Base-by-base conservation (phyloP, 2,113 vertebrate species). In the Kobus ellipsiprymnus region DNA sequence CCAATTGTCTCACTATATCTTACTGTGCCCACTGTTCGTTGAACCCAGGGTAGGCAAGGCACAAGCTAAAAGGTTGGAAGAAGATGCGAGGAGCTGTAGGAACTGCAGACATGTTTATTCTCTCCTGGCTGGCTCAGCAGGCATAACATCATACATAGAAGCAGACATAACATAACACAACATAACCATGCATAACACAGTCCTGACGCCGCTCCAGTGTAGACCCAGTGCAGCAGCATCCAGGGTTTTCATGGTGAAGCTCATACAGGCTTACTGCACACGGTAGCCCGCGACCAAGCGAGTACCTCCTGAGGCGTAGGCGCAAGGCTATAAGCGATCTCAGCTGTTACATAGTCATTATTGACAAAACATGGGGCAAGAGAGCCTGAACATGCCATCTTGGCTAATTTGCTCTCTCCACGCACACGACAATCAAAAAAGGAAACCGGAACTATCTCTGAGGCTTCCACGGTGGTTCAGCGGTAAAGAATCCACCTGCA, bases 201-300 rank as follows among this genome's bases (percentile, higher is more conserved):
- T 67, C 62, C 33, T 67, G 62, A 67, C n/a, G 16, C 15, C 2
- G 3, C 33, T 67, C 15, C 62, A 67, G 16, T 4, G 33, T 4
- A 67, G 62, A n/a, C 16, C 62, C 3, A 16, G 1, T 64, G 62
- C 3, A 9, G 62, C 62, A 19, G 33, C 16, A 9, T 64, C 33
- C 62, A n/a, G 62, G 7, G 33, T n/a, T 64, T 64, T n/a, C 62
- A 9, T 17, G 33, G 62, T 17, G 15, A 64, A 17, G 33, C 62
- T 64, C 30, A n/a, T 64, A n/a, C 62, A 64, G 15, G 33, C 30
- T 33, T 64, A 33, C 30, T n/a, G 62, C 33, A 64, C 62, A 64
- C 30, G n/a, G 7, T 17, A n/a, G 62, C 62, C 30, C 2, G 3
- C 1, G 1, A n/a, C 62, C 30, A 17, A 64, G 15, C 0, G 30